Evolutionary conservation across 2,888 invertebrate genomes (phyloP).

Genomic region (Microplitis deprimator): DNA sequence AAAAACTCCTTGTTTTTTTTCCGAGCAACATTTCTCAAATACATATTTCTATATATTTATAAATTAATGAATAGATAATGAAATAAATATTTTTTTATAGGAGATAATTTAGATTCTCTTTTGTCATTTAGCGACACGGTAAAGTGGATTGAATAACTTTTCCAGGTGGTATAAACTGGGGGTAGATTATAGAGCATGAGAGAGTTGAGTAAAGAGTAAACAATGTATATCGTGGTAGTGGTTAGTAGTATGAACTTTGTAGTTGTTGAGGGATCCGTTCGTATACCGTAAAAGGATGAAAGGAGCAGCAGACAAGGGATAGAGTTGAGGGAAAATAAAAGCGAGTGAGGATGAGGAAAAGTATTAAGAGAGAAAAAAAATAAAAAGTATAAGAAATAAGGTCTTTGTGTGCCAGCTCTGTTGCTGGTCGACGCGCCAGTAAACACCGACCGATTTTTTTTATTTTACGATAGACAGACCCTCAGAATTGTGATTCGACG

Average conservation of each 20-base stretch:
- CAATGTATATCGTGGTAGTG: slow-evolving; percentile 31
- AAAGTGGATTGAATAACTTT: neutral
- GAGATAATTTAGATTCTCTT: neutral
- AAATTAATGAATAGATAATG: too few relatives aligned
- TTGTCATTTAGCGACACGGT: neutral
- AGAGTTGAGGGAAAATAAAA: slow-evolving; percentile 16
- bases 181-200: neutral
- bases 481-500: neutral
- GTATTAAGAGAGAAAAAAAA: slow-evolving; percentile 1
- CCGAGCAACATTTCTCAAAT: too few relatives aligned
- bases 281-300: slow-evolving; percentile 12
- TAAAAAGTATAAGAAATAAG: slow-evolving; percentile 13
- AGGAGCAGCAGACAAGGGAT: neutral
- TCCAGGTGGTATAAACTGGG: neutral
- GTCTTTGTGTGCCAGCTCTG: slow-evolving; percentile 28
- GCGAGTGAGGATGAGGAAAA: neutral
- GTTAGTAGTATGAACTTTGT: slow-evolving; percentile 11
- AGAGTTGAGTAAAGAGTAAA: slow-evolving; percentile 7
- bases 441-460: slow-evolving; percentile 4
- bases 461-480: neutral
- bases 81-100: neutral
- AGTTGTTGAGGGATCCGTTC: neutral
- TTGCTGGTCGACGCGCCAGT: slow-evolving; percentile 11
- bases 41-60: too few relatives aligned
- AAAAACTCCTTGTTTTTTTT: too few relatives aligned